Evolutionary conservation across 2,888 invertebrate species (phyloP).

Genomic region (Drosophila flavopinicola): DNA sequence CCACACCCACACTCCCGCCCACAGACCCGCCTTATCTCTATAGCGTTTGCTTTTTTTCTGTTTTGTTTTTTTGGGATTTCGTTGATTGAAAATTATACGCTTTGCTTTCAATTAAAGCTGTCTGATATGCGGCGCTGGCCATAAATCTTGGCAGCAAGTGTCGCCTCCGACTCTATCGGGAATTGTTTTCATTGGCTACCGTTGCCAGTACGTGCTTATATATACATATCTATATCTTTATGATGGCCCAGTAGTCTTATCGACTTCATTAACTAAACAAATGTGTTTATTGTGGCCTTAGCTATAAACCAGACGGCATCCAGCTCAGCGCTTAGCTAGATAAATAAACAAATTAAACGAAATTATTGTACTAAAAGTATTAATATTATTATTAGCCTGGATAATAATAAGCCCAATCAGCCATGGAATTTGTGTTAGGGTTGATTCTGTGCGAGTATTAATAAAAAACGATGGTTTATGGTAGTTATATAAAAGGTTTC

Average conservation of each 20-base stretch:
- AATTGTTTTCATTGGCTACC: slow-evolving; percentile 64
- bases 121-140: slow-evolving; percentile 56
- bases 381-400: slow-evolving; percentile 54
- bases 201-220: background rate
- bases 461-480: slow-evolving; percentile 43
- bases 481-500: slow-evolving; percentile 11
- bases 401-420: slow-evolving; percentile 38
- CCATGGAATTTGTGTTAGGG: background rate
- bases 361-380: slow-evolving; percentile 73
- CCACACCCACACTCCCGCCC: background rate
- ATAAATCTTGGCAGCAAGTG: slow-evolving; percentile 63
- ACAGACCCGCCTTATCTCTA: slow-evolving; percentile 30
- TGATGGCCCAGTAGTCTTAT: slow-evolving; percentile 72
- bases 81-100: slow-evolving; percentile 75
- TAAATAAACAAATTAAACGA: slow-evolving; percentile 76
- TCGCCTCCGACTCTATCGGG: slow-evolving; percentile 18
- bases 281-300: slow-evolving; percentile 65
- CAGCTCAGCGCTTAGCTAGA: slow-evolving; percentile 50
- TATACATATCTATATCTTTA: slow-evolving; percentile 62
- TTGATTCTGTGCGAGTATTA: slow-evolving; percentile 14
- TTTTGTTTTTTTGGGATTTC: slow-evolving; percentile 32
- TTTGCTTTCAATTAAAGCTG: slow-evolving; percentile 77
- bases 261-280: slow-evolving; percentile 76
- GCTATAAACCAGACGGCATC: slow-evolving; percentile 39
- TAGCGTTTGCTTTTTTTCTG: background rate